phyloP scores from a whole-genome alignment of 2,888 invertebrate species.

The Hypena proboscidalis region DNA sequence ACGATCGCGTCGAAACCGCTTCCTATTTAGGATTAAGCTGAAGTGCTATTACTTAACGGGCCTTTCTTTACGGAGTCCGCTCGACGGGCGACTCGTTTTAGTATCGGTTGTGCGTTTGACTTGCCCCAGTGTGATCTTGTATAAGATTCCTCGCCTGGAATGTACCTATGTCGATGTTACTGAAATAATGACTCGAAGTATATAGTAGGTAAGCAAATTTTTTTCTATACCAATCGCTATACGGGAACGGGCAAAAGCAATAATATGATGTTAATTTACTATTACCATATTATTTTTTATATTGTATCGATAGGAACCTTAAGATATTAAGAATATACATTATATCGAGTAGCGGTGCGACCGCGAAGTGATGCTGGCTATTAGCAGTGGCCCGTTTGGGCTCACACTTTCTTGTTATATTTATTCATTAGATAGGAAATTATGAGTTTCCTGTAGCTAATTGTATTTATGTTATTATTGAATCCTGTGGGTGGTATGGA shows the following conservation, averaged over 20 bases:
- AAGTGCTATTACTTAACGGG: conserved; percentile 84
- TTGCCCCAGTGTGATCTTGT: conserved; percentile 81
- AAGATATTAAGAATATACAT: conserved; percentile 76
- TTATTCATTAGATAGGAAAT: conserved; percentile 84
- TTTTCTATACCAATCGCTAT: conserved; percentile 85
- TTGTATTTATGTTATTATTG: conserved; percentile 82
- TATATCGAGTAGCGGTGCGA: conserved; percentile 81
- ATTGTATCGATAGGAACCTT: conserved; percentile 80
- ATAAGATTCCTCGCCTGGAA: conserved; percentile 67
- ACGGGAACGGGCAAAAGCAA: conserved; percentile 86
- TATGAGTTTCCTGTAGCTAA: conserved; percentile 84
- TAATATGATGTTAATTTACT: conserved; percentile 85
- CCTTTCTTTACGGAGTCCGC: conserved; percentile 61
- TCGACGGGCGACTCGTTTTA: conserved; percentile 72
- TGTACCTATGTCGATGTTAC: conserved; percentile 73
- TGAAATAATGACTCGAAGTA: conserved; percentile 72
- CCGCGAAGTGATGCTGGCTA: conserved; percentile 82
- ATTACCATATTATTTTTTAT: conserved; percentile 86
- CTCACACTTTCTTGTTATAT: conserved; percentile 80
- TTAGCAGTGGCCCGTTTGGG: conserved; percentile 69
- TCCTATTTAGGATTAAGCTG: conserved; percentile 82
- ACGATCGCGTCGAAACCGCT: conserved; percentile 69
- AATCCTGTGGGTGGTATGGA: conserved; percentile 81
- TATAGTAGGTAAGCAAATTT: conserved; percentile 81
- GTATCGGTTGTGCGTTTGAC: conserved; percentile 84